phyloP scores from a whole-genome alignment of 1,140 invertebrate species.

The Bombus affinis region DNA sequence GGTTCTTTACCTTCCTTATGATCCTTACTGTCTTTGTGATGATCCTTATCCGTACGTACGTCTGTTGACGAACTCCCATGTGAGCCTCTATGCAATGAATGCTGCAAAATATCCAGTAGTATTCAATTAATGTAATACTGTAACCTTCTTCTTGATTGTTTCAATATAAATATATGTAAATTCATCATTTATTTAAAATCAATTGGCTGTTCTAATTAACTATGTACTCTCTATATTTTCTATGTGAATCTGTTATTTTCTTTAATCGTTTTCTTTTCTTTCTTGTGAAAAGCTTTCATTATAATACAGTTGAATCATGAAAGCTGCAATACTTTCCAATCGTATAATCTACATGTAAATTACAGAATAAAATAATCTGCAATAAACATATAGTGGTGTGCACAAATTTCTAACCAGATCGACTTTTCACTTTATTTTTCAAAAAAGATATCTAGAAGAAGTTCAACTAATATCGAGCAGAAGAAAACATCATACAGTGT shows the following conservation, averaged over 20 bases:
- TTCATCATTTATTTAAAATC: background rate
- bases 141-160: background rate
- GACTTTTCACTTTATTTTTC: too few relatives aligned
- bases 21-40: constrained; percentile 70
- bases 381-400: too few relatives aligned
- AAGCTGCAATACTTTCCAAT: too few relatives aligned
- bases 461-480: too few relatives aligned
- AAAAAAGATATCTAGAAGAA: too few relatives aligned
- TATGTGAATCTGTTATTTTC: background rate
- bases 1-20: constrained; percentile 73
- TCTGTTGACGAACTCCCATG: constrained; percentile 76
- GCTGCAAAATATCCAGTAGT: constrained; percentile 59
- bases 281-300: too few relatives aligned
- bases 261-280: background rate
- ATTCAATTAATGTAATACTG: too few relatives aligned
- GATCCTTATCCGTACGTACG: constrained; percentile 74
- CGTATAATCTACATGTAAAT: too few relatives aligned
- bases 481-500: too few relatives aligned
- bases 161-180: background rate
- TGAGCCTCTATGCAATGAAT: constrained; percentile 76
- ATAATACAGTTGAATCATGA: too few relatives aligned
- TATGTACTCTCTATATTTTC: background rate
- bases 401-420: too few relatives aligned
- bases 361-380: too few relatives aligned
- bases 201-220: background rate